Conservation (phyloP, 2,888 invertebrate species). For the Alitta virens region DNA sequence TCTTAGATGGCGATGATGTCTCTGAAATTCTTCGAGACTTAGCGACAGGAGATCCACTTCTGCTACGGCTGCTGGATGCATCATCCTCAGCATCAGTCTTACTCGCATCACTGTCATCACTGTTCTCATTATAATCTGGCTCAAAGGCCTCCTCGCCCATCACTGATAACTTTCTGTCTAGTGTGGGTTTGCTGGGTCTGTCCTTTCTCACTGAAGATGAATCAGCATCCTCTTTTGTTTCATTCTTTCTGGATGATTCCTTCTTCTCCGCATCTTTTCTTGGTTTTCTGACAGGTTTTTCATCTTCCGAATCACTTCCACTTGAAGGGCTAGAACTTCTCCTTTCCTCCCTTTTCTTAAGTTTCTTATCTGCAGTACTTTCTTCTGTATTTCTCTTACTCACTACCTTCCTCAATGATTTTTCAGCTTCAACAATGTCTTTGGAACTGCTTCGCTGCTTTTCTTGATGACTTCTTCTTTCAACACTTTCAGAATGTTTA, state of each 20-base stretch:
- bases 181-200: not conserved
- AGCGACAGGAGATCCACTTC: not conserved
- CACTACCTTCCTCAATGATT: not conserved
- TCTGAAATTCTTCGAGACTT: not conserved
- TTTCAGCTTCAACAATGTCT: not conserved
- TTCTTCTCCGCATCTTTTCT: not conserved
- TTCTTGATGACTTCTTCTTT: slow-evolving; percentile 15
- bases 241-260: not conserved
- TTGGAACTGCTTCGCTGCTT: not conserved
- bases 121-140: slow-evolving; percentile 44
- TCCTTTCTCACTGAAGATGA: not conserved
- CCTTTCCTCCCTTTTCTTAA: not conserved
- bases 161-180: slow-evolving; percentile 43
- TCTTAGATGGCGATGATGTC: slow-evolving; percentile 25
- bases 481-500: slow-evolving; percentile 20
- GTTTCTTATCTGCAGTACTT: not conserved
- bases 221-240: not conserved
- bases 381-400: not conserved
- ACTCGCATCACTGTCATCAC: not conserved
- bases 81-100: not conserved
- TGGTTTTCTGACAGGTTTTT: not conserved
- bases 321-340: not conserved
- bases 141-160: slow-evolving; percentile 48
- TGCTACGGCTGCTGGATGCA: not conserved
- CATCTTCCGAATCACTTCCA: not conserved